phyloP scores from a whole-genome alignment of 2,888 invertebrate species.

The Biston betularia region DNA sequence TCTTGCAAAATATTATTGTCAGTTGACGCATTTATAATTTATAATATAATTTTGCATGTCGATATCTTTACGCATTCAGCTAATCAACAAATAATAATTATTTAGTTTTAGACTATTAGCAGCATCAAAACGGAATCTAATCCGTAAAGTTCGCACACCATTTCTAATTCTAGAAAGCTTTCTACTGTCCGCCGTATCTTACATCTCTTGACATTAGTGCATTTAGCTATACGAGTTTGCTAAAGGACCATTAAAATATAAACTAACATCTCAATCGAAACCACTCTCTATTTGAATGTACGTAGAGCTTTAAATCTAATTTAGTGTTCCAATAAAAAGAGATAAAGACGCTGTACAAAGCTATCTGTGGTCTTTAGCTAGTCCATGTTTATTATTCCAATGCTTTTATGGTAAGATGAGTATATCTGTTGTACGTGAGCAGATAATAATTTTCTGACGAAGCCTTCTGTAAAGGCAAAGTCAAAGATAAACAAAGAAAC shows the following conservation, averaged over 20 bases:
- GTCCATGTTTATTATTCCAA: conserved; percentile 7
- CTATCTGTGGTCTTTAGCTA: conserved; percentile 19
- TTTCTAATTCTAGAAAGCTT: conserved; percentile 31
- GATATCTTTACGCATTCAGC: neutral
- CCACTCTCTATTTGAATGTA: neutral
- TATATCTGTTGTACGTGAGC: conserved; percentile 7
- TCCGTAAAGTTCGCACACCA: neutral
- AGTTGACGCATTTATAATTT: neutral
- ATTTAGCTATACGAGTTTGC: conserved; percentile 16
- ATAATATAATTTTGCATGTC: neutral
- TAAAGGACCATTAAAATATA: conserved; percentile 27
- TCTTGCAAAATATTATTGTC: too few relatives aligned
- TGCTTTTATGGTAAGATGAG: conserved; percentile 9
- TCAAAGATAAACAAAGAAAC: neutral
- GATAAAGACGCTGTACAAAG: conserved; percentile 9
- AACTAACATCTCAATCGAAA: conserved; percentile 15
- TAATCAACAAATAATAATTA: conserved; percentile 2
- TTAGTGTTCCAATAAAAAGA: conserved; percentile 9
- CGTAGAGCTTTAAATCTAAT: conserved; percentile 19
- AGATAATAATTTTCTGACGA: neutral
- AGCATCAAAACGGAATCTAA: conserved; percentile 7
- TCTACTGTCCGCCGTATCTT: conserved; percentile 10
- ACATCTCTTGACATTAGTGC: conserved; percentile 20
- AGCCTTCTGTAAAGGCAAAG: neutral
- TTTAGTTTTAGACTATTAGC: conserved; percentile 8